A percentile compares a stretch with the other conserved stretches of the same genome.
These are phyloP conservation scores for Callospermophilus lateralis DNA, from an alignment of 2,113 vertebrate species.

Conservation along the genomic window DNA sequence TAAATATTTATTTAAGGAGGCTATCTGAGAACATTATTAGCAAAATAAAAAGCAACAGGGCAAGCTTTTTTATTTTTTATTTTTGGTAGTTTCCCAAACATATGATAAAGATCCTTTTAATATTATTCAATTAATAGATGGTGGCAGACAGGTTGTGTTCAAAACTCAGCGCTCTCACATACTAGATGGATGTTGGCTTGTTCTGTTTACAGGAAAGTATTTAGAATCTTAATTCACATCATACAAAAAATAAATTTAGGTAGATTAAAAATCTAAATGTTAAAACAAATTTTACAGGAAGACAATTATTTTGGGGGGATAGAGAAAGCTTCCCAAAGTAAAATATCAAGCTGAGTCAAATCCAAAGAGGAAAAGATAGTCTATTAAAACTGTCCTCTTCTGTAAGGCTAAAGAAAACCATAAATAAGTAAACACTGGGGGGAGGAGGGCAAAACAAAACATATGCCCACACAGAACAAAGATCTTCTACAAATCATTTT, in stretches of 20 bases:
- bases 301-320: not conserved
- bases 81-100: not conserved
- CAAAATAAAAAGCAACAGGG: not conserved
- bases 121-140: not conserved
- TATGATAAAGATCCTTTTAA: not conserved
- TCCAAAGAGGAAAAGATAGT: not conserved
- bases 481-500: not conserved
- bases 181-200: not conserved
- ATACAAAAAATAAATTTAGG: not conserved
- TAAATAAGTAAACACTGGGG: not conserved
- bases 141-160: not conserved
- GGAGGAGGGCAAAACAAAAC: not conserved
- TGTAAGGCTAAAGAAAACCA: not conserved
- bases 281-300: constrained; percentile 3
- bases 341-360: constrained; percentile 25
- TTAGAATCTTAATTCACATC: not conserved
- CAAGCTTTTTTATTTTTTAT: not conserved
- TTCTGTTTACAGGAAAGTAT: not conserved
- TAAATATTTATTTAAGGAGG: not conserved
- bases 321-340: not conserved
- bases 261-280: not conserved
- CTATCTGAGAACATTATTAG: not conserved
- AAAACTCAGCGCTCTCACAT: not conserved
- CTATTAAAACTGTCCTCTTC: not conserved
- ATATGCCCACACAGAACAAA: not conserved